Evolutionary conservation across 2,113 vertebrate species (phyloP).

Genomic region (Menura novaehollandiae): DNA sequence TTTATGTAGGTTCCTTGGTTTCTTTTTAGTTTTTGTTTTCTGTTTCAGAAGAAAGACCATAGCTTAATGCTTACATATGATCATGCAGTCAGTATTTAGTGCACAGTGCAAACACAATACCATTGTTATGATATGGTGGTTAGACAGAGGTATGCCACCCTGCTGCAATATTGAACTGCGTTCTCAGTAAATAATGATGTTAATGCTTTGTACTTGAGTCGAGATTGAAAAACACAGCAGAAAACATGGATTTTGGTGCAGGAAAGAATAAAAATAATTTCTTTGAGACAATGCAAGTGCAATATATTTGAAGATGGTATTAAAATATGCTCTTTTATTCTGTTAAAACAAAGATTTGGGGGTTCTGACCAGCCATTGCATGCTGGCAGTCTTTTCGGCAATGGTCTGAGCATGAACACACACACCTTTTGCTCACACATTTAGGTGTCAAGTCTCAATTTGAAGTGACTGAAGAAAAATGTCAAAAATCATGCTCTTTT

Average conservation of each 20-base stretch:
- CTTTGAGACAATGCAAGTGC: neutral
- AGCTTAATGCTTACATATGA: neutral
- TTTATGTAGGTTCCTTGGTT: neutral
- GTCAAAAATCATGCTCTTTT: constrained; percentile 4
- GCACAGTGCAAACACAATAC: neutral
- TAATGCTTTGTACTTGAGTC: neutral
- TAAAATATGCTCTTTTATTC: neutral
- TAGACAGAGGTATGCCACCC: neutral
- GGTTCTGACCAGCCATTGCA: neutral
- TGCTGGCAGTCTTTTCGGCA: neutral
- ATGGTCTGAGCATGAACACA: neutral
- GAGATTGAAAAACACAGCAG: neutral
- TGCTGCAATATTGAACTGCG: neutral
- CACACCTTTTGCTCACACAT: neutral
- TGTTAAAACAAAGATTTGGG: neutral
- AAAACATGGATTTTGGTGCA: neutral
- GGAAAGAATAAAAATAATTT: neutral
- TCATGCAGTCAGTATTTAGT: neutral
- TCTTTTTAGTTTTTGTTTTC: neutral
- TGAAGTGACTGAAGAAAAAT: constrained; percentile 14
- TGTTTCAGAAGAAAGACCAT: neutral
- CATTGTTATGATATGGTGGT: neutral
- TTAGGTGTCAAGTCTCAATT: neutral
- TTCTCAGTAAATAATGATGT: neutral
- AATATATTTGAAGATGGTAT: neutral